A percentile compares a stretch with the other conserved stretches of the same genome.
Evolutionary conservation across 2,888 invertebrate species (phyloP).

Genomic region (Molorchus minor): DNA sequence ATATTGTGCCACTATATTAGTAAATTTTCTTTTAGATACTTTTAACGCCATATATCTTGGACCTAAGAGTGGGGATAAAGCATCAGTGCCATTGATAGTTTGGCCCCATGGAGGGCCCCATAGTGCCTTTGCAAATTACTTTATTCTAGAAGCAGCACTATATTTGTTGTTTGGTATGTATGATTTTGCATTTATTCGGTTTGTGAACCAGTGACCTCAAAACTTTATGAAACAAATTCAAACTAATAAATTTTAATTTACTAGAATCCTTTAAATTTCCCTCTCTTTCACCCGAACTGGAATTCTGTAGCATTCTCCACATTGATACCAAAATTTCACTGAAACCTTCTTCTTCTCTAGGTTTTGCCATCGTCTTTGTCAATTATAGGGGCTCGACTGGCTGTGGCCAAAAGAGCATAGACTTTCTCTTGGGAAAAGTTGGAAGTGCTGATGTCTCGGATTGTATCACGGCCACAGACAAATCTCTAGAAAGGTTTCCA

Average conservation of each 20-base stretch:
- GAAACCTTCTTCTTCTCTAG: too few species aligned
- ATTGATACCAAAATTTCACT: too few species aligned
- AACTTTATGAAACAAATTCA: too few species aligned
- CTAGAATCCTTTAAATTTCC: too few species aligned
- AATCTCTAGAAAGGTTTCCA: slow-evolving; percentile 66
- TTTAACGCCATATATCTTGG: slow-evolving; percentile 74
- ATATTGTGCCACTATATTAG: too few species aligned
- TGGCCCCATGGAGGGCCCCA: slow-evolving; percentile 90
- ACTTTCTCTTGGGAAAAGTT: slow-evolving; percentile 75
- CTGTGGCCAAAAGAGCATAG: slow-evolving; percentile 76
- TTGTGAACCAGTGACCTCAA: too few species aligned
- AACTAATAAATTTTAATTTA: too few species aligned
- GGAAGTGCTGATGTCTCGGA: slow-evolving; percentile 85
- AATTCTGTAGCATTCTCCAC: too few species aligned
- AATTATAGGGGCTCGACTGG: slow-evolving; percentile 85
- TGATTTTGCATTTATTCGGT: too few species aligned
- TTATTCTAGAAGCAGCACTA: slow-evolving; percentile 69
- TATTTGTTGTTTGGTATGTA: slow-evolving; percentile 73
- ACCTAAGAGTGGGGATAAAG: slow-evolving; percentile 63
- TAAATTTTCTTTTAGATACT: too few species aligned
- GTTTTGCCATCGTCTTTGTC: slow-evolving; percentile 72
- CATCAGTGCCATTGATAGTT: slow-evolving; percentile 73
- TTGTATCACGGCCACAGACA: slow-evolving; percentile 73
- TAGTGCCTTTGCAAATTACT: slow-evolving; percentile 70
- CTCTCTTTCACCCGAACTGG: too few species aligned